Evolutionary conservation across 2,888 invertebrate genomes (phyloP), one percentile per base, ranked within the genome.

Genomic region (Meteorus colon): DNA sequence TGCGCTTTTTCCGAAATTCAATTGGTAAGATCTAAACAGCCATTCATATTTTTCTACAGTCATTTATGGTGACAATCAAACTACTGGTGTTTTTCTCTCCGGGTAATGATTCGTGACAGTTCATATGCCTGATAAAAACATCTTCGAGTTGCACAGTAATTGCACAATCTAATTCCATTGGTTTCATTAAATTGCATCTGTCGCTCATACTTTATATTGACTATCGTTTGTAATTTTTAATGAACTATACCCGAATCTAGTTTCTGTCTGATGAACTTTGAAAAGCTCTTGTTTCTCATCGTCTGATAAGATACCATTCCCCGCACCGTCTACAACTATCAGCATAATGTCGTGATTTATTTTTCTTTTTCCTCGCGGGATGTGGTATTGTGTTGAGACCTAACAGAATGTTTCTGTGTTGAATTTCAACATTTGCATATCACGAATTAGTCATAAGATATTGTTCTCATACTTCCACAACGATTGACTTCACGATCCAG

Each of bases 381-480:
- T 48, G 48, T 48, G 48, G 48, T 48, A 48, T 48, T 48, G 48
- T n/a, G 48, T n/a, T 48, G n/a, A 48, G n/a, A 48, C n/a, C 48
- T 48, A 48, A 4, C 3, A 16, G 4, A 48, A 16, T 48, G n/a
- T 48, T 48, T 16, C 16, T n/a, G 1, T n/a, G 14, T 16, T 48
- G 4, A 48, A 48, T n/a, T 48, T 4, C 48, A 48, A n/a, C 48
- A n/a, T n/a, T n/a, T 3, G 14, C 5, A n/a, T 16, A n/a, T 48
- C 4, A 48, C 16, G 16, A 4, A 48, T 48, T 48, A n/a, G 10
- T 48, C 48, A 5, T n/a, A 16, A 4, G 16, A 48, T 48, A 48
- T 48, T 48, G 14, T 48, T n/a, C n/a, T 48, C 16, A 48, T 48
- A 48, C 1, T 41, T 12, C 41, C 12, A 41, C 8, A 41, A 41